Percentiles rank a stretch among this genome's conserved stretches.
These are phyloP conservation scores for Nasonia vitripennis DNA, from an alignment of 1,140 invertebrate genomes.

Conservation along the genomic window DNA sequence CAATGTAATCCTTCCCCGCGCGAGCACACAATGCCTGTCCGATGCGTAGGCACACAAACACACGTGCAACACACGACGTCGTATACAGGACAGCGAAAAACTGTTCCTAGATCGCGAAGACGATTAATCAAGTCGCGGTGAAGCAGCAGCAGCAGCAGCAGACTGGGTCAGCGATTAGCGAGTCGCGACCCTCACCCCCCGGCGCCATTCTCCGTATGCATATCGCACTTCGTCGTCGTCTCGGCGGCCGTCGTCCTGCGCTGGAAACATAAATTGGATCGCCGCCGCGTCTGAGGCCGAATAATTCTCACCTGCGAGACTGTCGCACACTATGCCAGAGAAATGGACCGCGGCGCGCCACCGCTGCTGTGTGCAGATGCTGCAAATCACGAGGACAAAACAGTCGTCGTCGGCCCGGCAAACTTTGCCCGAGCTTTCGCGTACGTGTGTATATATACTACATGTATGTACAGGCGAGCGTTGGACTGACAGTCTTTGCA, in stretches of 20 bases:
- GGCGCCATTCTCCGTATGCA: background rate
- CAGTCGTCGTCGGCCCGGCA: conserved; percentile 60
- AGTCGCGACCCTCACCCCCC: background rate
- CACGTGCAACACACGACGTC: background rate
- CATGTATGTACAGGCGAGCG: conserved; percentile 7
- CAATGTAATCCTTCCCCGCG: background rate
- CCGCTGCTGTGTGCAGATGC: conserved; percentile 71
- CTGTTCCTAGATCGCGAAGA: background rate
- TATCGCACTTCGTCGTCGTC: background rate
- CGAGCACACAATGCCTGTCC: background rate
- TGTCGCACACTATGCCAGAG: background rate
- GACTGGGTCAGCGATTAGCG: conserved; percentile 15
- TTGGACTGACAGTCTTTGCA: conserved; percentile 29
- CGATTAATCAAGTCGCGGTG: conserved; percentile 23
- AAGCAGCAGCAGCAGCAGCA: background rate
- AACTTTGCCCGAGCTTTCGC: conserved; percentile 61
- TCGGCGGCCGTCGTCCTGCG: background rate
- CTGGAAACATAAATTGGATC: conserved; percentile 54
- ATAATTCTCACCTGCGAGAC: conserved; percentile 58
- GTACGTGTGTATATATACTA: background rate
- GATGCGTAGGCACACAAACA: background rate
- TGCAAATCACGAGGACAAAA: conserved; percentile 73
- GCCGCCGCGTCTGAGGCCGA: conserved; percentile 55
- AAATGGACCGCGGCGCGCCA: conserved; percentile 39
- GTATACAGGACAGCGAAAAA: background rate